phyloP scores from a whole-genome alignment of 1,140 invertebrate genomes.

The Drosophila lini region DNA sequence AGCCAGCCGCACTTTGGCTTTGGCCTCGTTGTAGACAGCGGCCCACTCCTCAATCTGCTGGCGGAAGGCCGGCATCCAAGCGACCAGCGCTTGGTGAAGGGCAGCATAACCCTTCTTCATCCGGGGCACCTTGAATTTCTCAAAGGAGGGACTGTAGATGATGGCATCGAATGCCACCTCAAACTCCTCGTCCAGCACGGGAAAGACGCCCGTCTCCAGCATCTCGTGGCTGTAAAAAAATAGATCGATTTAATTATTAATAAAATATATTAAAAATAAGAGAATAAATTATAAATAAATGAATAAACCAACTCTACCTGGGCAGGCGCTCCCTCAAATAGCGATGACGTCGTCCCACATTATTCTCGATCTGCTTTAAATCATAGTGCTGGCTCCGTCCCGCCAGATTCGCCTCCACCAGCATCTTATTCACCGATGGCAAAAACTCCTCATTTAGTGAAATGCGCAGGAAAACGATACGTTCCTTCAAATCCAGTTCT shows the following conservation, averaged over 20 bases:
- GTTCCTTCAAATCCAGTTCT: constrained; percentile 28
- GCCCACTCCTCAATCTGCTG: not conserved
- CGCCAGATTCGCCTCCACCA: constrained; percentile 28
- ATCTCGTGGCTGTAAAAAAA: constrained; percentile 33
- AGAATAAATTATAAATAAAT: no score
- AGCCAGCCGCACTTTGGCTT: no score
- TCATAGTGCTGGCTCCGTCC: constrained; percentile 30
- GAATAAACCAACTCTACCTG: constrained; percentile 8
- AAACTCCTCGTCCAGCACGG: constrained; percentile 14
- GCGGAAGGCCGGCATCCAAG: constrained; percentile 34
- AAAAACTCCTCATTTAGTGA: not conserved
- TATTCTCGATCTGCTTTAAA: fast-evolving
- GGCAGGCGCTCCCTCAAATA: constrained; percentile 54
- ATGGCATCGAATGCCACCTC: constrained; percentile 39
- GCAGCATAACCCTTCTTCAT: not conserved
- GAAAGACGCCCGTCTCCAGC: constrained; percentile 34
- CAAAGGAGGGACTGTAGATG: constrained; percentile 22
- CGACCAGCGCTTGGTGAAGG: constrained; percentile 19
- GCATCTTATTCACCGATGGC: not conserved
- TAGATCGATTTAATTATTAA: not conserved
- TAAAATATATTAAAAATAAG: no score
- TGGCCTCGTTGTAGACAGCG: not conserved
- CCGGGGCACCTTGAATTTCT: constrained; percentile 9
- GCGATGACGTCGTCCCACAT: constrained; percentile 41
- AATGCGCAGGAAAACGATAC: constrained; percentile 22